A percentile compares a stretch with the other conserved stretches of the same genome.
These are phyloP conservation scores for Antechinus stuartii DNA, from an alignment of 2,113 vertebrate species.

Conservation along the genomic window DNA sequence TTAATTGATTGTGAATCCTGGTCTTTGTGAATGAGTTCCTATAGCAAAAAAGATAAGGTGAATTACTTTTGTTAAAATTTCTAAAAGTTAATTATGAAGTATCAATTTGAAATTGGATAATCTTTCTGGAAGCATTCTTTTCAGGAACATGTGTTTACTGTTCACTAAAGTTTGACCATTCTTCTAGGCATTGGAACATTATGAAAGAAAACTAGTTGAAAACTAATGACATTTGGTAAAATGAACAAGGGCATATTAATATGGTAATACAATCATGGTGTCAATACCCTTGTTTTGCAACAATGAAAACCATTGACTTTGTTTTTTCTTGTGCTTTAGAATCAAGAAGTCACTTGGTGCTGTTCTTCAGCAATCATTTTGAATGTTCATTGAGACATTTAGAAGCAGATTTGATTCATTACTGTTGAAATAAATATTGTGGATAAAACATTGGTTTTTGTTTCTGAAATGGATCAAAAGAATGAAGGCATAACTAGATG, in stretches of 20 bases:
- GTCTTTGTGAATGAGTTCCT: not conserved
- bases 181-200: not conserved
- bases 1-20: not conserved
- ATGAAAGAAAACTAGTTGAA: not conserved
- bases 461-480: conserved; percentile 21
- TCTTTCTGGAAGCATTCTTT: not conserved
- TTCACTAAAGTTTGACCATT: not conserved
- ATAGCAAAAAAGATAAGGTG: not conserved
- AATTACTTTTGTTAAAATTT: not conserved
- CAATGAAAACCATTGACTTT: not conserved
- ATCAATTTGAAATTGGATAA: not conserved
- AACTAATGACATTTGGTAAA: not conserved
- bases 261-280: not conserved
- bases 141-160: not conserved
- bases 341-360: not conserved
- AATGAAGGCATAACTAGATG: not conserved
- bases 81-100: not conserved
- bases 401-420: conserved; percentile 24
- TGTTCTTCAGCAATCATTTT: conserved; percentile 27
- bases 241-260: not conserved
- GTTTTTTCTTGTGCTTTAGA: conserved; percentile 24
- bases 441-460: not conserved
- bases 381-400: not conserved
- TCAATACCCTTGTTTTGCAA: not conserved
- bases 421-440: not conserved